phyloP scores from a whole-genome alignment of 1,140 invertebrate species.

The Anthonomus grandis region DNA sequence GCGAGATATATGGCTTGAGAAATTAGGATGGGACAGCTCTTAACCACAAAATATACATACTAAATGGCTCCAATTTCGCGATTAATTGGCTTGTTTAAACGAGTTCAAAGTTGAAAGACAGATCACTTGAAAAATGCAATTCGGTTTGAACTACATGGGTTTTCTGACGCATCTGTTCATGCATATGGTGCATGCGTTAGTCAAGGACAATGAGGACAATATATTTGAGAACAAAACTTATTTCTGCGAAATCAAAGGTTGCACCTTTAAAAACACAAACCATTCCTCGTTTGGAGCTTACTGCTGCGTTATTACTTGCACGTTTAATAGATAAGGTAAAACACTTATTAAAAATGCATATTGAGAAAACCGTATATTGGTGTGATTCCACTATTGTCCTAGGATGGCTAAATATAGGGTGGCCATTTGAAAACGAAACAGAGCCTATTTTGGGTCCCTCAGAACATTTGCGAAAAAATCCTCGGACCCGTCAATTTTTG shows the following conservation, averaged over 20 bases:
- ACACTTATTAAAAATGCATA: conserved; percentile 12
- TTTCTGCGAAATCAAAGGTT: conserved; percentile 43
- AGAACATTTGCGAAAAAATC: too few species aligned
- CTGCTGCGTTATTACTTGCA: conserved; percentile 40
- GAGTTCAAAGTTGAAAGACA: not conserved
- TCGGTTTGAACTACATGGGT: conserved; percentile 40
- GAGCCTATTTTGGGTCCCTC: too few species aligned
- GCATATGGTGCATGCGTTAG: conserved; percentile 50
- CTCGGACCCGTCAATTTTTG: too few species aligned
- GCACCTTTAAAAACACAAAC: conserved; percentile 41
- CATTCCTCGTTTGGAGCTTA: conserved; percentile 42
- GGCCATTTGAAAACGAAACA: too few species aligned
- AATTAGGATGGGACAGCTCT: conserved; percentile 28
- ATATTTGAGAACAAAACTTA: conserved; percentile 11
- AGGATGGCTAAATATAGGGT: conserved; percentile 23
- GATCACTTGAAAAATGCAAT: conserved; percentile 9
- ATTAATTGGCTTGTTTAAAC: conserved; percentile 1
- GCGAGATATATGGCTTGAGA: conserved; percentile 23
- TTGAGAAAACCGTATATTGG: conserved; percentile 14
- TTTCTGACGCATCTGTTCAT: conserved; percentile 44
- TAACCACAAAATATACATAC: conserved; percentile 4
- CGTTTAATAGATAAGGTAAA: conserved; percentile 28
- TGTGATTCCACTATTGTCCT: conserved; percentile 29
- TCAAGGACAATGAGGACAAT: conserved; percentile 9
- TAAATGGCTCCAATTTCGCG: conserved; percentile 5